Percentiles rank a stretch among this genome's conserved stretches.
phyloP scores from a whole-genome alignment of 2,888 invertebrate genomes.

The Sarcophaga variegata region DNA sequence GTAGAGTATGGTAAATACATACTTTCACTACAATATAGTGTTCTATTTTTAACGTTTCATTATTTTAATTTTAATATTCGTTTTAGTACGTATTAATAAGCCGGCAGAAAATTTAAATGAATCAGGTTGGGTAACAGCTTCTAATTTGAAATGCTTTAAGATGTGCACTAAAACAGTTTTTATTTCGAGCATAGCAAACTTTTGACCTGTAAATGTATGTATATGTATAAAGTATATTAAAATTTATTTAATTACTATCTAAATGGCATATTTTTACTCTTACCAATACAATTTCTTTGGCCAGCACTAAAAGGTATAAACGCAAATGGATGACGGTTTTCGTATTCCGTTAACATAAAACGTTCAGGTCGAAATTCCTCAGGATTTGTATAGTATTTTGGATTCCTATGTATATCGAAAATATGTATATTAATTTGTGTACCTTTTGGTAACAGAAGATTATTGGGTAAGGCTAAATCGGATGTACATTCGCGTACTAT shows the following conservation, averaged over 20 bases:
- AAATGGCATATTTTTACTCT: conserved; percentile 61
- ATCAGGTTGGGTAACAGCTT: conserved; percentile 69
- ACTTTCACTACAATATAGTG: too few species aligned
- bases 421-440: conserved; percentile 73
- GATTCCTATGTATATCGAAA: conserved; percentile 76
- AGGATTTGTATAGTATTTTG: conserved; percentile 75
- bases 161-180: conserved; percentile 74
- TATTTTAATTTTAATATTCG: conserved; percentile 57
- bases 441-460: conserved; percentile 74
- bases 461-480: conserved; percentile 74
- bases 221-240: too few species aligned
- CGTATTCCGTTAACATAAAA: conserved; percentile 82
- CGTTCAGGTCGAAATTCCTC: conserved; percentile 77
- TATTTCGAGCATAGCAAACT: conserved; percentile 77
- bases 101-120: conserved; percentile 57
- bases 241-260: too few species aligned
- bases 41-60: conserved; percentile 30
- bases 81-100: conserved; percentile 58
- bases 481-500: conserved; percentile 83
- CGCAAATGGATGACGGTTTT: conserved; percentile 75
- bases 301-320: conserved; percentile 80
- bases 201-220: conserved; percentile 72
- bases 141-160: conserved; percentile 71
- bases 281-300: conserved; percentile 79
- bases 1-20: too few species aligned